A percentile compares a stretch with the other conserved stretches of the same genome.
phyloP scores from a whole-genome alignment of 2,888 invertebrate species.

The Amiota mariae region DNA sequence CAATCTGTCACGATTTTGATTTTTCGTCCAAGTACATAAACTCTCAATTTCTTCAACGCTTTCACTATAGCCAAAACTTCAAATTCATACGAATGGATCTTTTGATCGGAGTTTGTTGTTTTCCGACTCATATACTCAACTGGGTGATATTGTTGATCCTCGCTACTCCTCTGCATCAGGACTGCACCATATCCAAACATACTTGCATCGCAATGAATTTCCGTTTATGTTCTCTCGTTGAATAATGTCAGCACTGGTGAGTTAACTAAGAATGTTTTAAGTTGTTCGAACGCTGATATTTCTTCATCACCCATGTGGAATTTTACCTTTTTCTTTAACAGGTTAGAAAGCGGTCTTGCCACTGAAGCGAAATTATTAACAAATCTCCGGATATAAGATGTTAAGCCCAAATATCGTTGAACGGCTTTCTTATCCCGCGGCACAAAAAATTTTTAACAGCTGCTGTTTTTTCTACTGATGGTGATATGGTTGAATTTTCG shows the following conservation, averaged over 20 bases:
- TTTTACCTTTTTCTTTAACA: background rate
- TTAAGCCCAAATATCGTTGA: slow-evolving; percentile 44
- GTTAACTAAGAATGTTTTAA: slow-evolving; percentile 34
- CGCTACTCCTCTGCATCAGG: slow-evolving; percentile 42
- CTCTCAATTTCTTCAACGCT: slow-evolving; percentile 52
- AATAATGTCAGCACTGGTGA: slow-evolving; percentile 46
- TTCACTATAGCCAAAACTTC: slow-evolving; percentile 54
- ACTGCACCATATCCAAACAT: slow-evolving; percentile 47
- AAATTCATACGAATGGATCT: slow-evolving; percentile 52
- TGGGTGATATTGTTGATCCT: slow-evolving; percentile 38
- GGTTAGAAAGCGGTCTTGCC: slow-evolving; percentile 7
- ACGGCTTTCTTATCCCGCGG: slow-evolving; percentile 40
- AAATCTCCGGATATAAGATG: slow-evolving; percentile 42
- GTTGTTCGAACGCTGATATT: slow-evolving; percentile 34
- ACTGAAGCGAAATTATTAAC: slow-evolving; percentile 18
- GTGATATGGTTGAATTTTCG: slow-evolving; percentile 38
- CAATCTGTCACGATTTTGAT: too few relatives aligned
- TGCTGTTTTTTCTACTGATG: slow-evolving; percentile 34
- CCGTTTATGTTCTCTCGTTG: background rate
- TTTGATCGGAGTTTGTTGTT: slow-evolving; percentile 39
- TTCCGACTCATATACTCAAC: slow-evolving; percentile 43
- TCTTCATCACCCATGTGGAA: slow-evolving; percentile 40
- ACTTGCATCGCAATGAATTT: slow-evolving; percentile 45
- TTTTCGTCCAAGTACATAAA: slow-evolving; percentile 40
- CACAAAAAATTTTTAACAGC: slow-evolving; percentile 39